Base-by-base conservation (phyloP, 2,113 vertebrate species). In the Andinoacara biseriatus region DNA sequence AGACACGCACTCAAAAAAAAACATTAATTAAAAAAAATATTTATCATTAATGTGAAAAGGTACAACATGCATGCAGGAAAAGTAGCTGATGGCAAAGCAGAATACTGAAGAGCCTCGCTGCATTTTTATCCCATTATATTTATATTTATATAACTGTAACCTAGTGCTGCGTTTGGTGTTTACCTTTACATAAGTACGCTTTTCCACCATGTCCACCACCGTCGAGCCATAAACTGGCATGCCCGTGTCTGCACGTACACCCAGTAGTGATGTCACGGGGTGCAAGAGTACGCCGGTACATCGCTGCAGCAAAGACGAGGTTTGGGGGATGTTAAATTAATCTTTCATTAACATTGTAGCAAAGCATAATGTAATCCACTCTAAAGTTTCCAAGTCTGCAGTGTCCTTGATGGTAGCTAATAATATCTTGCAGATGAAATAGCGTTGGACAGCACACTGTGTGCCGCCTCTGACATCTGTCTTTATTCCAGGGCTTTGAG, bases 401-500 rank as follows among this genome's bases (percentile, higher is more conserved):
- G 67, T 72, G 67, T 54, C 67, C 67, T 54, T 72, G 67, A 3
- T 54, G 26, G 46, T 72, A 72, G 67, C 26, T 72, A 31, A 72
- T 72, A n/a, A 54, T 18, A n/a, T 72, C 46, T 33, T 54, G 54
- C 18, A 54, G 46, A 54, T 72, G 26, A 72, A 22, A 63, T 26
- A 7, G 14, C 1, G 15, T 31, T 76, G 57, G 76, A 58, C 58
- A 59, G 15, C 56, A 46, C 33, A 56, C 56, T 5, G 38, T 13
- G 54, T 58, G 58, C 69, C 63, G 1, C 31, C 10, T 35, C 11
- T 58, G 3, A 58, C 5, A 26, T 24, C 2, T 87, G 13, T 76
- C 20, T 76, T 33, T 59, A 35, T 1, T 83, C 8, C 94, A 99
- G 98, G 98, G 98, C 65, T 99, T 99, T 86, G 97, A 99, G 95